Percentiles rank a stretch among this genome's conserved stretches.
phyloP scores from a whole-genome alignment of 2,797 vertebrate species.

The Anolis apletophallus region DNA sequence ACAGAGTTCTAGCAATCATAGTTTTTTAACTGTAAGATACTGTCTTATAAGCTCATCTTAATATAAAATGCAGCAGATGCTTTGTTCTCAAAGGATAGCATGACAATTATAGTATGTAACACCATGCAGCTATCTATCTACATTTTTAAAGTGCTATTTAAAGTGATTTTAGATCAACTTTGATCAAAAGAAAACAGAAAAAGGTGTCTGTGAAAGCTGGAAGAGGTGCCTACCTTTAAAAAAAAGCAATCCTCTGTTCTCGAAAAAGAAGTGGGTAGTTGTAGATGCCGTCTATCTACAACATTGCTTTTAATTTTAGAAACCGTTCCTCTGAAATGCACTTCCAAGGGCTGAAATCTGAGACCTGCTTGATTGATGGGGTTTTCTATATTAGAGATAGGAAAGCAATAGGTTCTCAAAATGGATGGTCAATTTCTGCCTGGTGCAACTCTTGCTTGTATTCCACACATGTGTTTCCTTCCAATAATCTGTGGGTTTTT shows the following conservation, averaged over 20 bases:
- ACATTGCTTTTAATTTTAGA: background rate
- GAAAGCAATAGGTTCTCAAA: background rate
- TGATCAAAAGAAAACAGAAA: slow-evolving; percentile 9
- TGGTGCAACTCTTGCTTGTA: background rate
- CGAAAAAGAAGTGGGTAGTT: background rate
- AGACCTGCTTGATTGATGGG: background rate
- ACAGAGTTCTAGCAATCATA: slow-evolving; percentile 22
- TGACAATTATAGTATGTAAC: background rate
- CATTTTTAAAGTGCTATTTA: slow-evolving; percentile 17
- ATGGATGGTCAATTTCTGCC: background rate
- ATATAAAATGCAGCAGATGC: background rate
- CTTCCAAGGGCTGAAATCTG: background rate
- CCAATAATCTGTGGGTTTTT: background rate
- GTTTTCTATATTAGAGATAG: background rate
- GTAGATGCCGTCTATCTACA: background rate
- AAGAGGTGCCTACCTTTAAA: background rate
- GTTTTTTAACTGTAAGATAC: background rate
- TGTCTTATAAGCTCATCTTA: slow-evolving; percentile 23
- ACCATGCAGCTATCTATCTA: background rate
- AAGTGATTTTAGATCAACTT: slow-evolving; percentile 15
- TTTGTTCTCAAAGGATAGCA: slow-evolving; percentile 1
- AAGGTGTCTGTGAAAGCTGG: background rate
- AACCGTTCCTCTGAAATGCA: background rate
- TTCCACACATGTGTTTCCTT: background rate
- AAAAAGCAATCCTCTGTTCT: background rate